Base-by-base conservation (phyloP, 2,888 invertebrate genomes). In the Cosmopolites sordidus region DNA sequence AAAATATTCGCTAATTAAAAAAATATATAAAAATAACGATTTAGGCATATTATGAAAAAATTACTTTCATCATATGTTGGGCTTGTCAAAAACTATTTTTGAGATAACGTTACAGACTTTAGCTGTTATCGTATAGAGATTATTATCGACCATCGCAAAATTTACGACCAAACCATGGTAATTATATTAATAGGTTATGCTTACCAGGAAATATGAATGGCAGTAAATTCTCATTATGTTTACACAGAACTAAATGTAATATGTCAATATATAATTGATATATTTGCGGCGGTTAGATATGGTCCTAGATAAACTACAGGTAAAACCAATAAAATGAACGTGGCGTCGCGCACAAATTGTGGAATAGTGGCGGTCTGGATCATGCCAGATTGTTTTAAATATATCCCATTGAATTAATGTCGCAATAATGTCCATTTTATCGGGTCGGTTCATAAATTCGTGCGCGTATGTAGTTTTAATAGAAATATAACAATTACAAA, bases 201-300 rank as follows among this genome's bases (percentile, higher is more conserved):
- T 58, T 54, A 59, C 51, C 57, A 55, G 51, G 60, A 62, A 63
- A 65, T 61, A 61, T 61, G 60, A 60, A 63, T 60, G 60, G 58
- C 48, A 64, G 62, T 66, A 62, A 64, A 65, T 66, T 63, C 57
- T 55, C 63, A 65, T 66, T 65, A 65, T 61, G 64, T 65, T 63
- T 64, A 64, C 61, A 60, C 60, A 49, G 59, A 58, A 58, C 60
- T 62, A 65, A 65, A 66, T 64, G 64, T 64, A 65, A 63, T 63
- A 64, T 65, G 65, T 65, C 66, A 63, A 66, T 65, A 63, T 58
- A 59, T 65, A 66, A 66, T 64, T 66, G 65, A 66, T 63, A 59
- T 56, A 63, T 58, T 53, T 54, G 53, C 56, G 48, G 56, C 40
- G 54, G 57, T 54, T 59, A 58, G 57, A 52, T 58, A 56, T 54